phyloP scores from a whole-genome alignment of 2,797 vertebrate genomes.

The Thripadectes ignobilis region DNA sequence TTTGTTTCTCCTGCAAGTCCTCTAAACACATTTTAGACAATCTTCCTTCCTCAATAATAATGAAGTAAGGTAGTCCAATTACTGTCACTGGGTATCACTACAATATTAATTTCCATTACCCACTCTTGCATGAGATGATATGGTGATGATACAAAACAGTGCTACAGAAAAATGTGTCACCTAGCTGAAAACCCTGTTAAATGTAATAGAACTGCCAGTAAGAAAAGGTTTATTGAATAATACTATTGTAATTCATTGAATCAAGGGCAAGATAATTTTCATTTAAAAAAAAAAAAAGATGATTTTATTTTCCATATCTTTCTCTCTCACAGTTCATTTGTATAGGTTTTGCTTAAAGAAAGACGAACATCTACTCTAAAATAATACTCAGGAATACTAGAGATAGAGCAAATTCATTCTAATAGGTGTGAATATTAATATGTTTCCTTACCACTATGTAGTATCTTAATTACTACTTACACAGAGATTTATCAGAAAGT shows the following conservation, averaged over 20 bases:
- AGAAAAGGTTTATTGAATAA: constrained; percentile 51
- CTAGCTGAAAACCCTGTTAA: constrained; percentile 48
- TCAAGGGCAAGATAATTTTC: constrained; percentile 1
- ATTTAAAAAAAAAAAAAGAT: background rate
- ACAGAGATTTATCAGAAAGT: background rate
- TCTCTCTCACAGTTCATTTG: background rate
- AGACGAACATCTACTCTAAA: background rate
- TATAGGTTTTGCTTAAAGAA: background rate
- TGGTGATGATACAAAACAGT: constrained; percentile 38
- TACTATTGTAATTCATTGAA: background rate
- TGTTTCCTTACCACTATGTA: background rate
- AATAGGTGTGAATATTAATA: background rate
- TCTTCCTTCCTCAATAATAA: background rate
- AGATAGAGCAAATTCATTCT: background rate
- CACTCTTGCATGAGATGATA: constrained; percentile 64
- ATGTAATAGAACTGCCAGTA: constrained; percentile 6
- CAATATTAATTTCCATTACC: constrained; percentile 65
- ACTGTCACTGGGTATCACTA: constrained; percentile 51
- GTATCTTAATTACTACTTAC: background rate
- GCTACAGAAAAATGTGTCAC: constrained; percentile 24
- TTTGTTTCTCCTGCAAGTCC: constrained; percentile 9
- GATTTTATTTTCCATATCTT: background rate
- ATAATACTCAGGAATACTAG: background rate
- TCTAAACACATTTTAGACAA: constrained; percentile 38
- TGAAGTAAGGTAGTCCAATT: constrained; percentile 60